Evolutionary conservation across 2,113 vertebrate genomes (phyloP), one percentile per base, ranked within the genome.

Genomic region (Anhinga rufa): DNA sequence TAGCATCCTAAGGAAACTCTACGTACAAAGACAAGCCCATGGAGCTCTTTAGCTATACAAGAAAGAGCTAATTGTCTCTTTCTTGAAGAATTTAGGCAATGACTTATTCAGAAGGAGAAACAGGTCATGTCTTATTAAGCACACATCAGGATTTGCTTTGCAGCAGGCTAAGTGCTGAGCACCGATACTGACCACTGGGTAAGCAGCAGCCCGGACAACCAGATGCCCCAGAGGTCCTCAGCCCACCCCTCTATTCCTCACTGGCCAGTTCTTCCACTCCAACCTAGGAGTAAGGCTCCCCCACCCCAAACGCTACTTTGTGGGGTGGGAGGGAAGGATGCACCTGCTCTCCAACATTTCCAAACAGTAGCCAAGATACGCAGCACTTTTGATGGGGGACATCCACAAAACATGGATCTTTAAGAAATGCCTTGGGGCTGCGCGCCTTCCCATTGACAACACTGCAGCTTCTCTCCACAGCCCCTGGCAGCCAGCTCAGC

Each of bases 291-390:
- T 9, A 40, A 42, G 5, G 12, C 21, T 57, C 32, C 40, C 13
- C 17, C 13, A 15, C 6, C 32, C 31, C 57, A 86, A 38, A 58
- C 1, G 7, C 16, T 6, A 1, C 72, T 48, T 48, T 36, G 58
- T 80, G 36, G 48, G 9, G 3, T 8, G 10, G 18, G 24, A 72
- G 22, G 40, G 42, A 75, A 62, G 52, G 34, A 55, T 31, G 79
- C 5, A 5, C 29, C 44, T 14, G 8, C 22, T 49, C 44, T 31
- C 52, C 0, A 0, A 12, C 40, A 34, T 57, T 57, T 57, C 74
- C 75, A 71, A 29, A 78, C 36, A 36, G 69, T 4, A 76, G 32
- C 25, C 0, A 3, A 54, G 38, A 28, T 2, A 11, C 1, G 0
- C 31, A 28, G 34, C 0, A 7, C 9, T 82, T 87, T 72, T 51